These are phyloP conservation scores for Corythaeola cristata DNA, from an alignment of 2,113 vertebrate genomes.

Conservation along the genomic window DNA sequence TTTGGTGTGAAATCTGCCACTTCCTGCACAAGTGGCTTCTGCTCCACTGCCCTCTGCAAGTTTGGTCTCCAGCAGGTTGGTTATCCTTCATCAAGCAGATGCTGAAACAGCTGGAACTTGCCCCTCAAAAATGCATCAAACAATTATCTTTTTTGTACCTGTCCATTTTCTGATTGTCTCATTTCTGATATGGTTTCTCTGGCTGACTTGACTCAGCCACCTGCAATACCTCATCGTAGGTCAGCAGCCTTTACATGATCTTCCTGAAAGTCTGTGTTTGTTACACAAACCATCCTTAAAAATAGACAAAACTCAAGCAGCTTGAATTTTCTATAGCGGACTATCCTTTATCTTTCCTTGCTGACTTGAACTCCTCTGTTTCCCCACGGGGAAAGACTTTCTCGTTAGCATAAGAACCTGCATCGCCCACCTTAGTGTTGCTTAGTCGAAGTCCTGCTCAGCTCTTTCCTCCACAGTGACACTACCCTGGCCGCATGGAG, in stretches of 20 bases:
- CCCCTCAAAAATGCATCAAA: neutral
- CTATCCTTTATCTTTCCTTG: neutral
- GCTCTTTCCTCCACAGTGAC: neutral
- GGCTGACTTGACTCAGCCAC: neutral
- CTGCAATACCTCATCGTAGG: neutral
- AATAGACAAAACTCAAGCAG: neutral
- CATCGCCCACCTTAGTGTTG: neutral
- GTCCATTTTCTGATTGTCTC: neutral
- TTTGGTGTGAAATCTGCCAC: neutral
- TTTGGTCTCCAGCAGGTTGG: neutral
- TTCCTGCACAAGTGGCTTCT: neutral
- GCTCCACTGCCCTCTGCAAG: neutral
- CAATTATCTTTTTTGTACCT: neutral
- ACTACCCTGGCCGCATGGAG: neutral
- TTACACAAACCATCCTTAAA: neutral
- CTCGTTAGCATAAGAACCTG: neutral
- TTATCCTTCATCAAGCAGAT: neutral
- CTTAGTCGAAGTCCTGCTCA: neutral
- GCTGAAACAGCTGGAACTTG: neutral
- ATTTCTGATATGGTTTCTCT: neutral
- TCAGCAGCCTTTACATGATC: neutral
- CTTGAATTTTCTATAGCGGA: neutral
- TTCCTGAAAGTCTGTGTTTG: neutral
- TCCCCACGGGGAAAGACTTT: neutral
- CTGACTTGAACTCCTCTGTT: neutral